Base-by-base conservation (phyloP, 2,888 invertebrate species). In the Thereva unica region DNA sequence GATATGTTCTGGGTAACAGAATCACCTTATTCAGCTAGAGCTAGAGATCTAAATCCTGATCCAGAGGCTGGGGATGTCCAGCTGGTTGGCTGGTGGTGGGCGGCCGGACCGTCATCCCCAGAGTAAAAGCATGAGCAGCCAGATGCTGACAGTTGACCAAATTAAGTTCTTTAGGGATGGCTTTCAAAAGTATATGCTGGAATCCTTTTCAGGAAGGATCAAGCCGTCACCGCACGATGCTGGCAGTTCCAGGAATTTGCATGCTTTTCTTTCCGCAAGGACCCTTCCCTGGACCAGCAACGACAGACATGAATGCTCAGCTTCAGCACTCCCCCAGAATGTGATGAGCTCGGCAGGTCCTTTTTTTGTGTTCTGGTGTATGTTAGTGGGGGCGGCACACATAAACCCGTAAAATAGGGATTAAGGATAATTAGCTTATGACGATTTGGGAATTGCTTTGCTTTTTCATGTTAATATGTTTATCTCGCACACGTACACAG, bases 391-490 rank as follows among this genome's bases (percentile, higher is more conserved):
- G 23, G 23, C 23, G 23, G 41, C 61, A 50, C 61, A 61, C 61
- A 61, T 42, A 50, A 57, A 57, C 40, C 66, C 66, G 41, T 57
- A 66, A 66, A 66, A 57, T 57, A 47, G 56, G 66, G 69, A 69
- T 67, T 67, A 64, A 38, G 47, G 67, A 55, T 67, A 69, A 69
- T 69, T 69, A 69, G 69, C 69, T 67, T 69, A 69, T 63, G 56
- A 69, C 57, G 69, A 67, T 69, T 69, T 69, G 65, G 50, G 69
- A 69, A 69, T 69, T 69, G 69, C 55, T 63, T 64, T 69, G 69
- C 69, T 67, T 63, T 67, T 61, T 64, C 64, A 55, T 61, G 67
- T 59, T 66, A 67, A 67, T 53, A 61, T 67, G 61, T 37, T 66
- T 61, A 49, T 54, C 64, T 66, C 61, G 23, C 23, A 50, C 63